These are phyloP conservation scores for Poecile montanus DNA, from an alignment of 2,797 vertebrate genomes.

Conservation along the genomic window DNA sequence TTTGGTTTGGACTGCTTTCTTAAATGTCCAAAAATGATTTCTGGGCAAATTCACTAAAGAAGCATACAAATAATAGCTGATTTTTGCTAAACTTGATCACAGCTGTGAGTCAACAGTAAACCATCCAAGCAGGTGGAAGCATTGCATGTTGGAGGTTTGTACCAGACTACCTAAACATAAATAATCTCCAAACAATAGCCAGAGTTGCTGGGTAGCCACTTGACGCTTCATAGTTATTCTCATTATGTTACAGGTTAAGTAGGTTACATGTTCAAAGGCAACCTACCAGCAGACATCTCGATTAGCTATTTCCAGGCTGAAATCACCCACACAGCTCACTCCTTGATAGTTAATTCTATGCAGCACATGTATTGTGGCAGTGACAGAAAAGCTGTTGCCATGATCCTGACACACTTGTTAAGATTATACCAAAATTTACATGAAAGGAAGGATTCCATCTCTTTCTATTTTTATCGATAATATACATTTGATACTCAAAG, in stretches of 20 bases:
- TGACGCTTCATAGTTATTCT: slow-evolving; percentile 30
- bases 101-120: background rate
- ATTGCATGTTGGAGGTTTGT: background rate
- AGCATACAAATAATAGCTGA: background rate
- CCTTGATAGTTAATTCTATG: slow-evolving; percentile 15
- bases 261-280: slow-evolving; percentile 28
- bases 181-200: background rate
- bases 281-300: slow-evolving; percentile 19
- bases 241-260: slow-evolving; percentile 39
- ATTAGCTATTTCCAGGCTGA: slow-evolving; percentile 30
- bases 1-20: background rate
- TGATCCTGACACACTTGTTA: background rate
- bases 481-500: background rate
- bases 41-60: background rate
- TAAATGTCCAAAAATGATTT: background rate
- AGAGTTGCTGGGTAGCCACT: slow-evolving; percentile 37
- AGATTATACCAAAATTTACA: background rate
- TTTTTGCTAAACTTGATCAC: background rate
- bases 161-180: background rate
- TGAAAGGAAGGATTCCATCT: background rate
- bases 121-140: background rate
- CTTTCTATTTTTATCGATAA: background rate
- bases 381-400: slow-evolving; percentile 1
- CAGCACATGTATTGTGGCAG: background rate
- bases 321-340: slow-evolving; percentile 8